Base-by-base conservation (phyloP, 2,888 invertebrate species). In the Ornithoptera priamus region DNA sequence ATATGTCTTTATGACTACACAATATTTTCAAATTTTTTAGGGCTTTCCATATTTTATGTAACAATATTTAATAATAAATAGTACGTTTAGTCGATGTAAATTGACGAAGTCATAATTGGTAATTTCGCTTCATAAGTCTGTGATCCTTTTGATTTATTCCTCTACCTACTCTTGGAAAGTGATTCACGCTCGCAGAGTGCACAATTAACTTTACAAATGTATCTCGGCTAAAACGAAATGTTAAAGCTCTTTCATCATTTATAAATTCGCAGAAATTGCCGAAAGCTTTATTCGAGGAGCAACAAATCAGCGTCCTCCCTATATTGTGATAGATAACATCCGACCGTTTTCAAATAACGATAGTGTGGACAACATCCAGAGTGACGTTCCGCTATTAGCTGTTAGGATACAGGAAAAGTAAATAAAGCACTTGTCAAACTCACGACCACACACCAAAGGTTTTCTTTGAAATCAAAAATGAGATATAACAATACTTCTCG, bases 261-360 rank as follows among this genome's bases (percentile, higher is more conserved):
- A 60, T 36, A 68, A 62, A 64, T 65, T 69, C 67, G 57, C 65
- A 69, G 56, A 73, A 65, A 72, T 73, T 62, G 69, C 61, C 56
- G 67, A 72, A 75, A 74, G 72, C 74, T 72, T 68, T 69, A 79
- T 77, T 78, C 75, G 77, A 76, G 75, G 75, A 75, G 77, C 75
- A 74, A 82, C 83, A 83, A 85, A 83, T 84, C 81, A 83, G 78
- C 77, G 81, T 81, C 78, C 72, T 67, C 69, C 70, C 75, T 78
- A 76, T 81, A 81, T 79, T 82, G 56, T 50, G 67, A 69, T 65
- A 65, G 62, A 66, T 65, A 71, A 69, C 65, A 63, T 46, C 65
- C 36, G 64, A 70, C 67, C 67, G 67, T 70, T 67, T 67, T 70
- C 70, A 67, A 70, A 70, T 62, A 36, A 22, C 59, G 62, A 66